Conservation (phyloP, 2,113 vertebrate species). For the Anarrhichthys ocellatus region DNA sequence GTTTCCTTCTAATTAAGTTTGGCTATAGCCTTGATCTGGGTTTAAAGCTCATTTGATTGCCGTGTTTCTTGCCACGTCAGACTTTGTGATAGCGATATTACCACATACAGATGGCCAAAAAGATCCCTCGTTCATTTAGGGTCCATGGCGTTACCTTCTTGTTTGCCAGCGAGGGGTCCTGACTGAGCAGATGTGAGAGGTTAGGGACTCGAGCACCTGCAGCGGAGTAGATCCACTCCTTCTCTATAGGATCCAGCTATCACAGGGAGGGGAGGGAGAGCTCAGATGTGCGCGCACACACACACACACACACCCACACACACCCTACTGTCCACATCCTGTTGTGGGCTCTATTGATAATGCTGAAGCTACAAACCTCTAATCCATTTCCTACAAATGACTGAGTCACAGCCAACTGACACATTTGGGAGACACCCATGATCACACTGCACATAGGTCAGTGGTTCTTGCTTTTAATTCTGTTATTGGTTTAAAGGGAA, state of each 20-base stretch:
- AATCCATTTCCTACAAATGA: conserved; percentile 61
- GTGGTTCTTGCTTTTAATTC: conserved; percentile 12
- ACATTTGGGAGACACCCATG: conserved; percentile 40
- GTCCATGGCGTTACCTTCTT: conserved; percentile 80
- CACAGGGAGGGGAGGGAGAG: conserved; percentile 5
- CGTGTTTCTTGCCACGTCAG: neutral
- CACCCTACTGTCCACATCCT: conserved; percentile 60
- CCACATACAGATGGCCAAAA: neutral
- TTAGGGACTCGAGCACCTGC: conserved; percentile 81
- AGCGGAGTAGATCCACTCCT: conserved; percentile 86
- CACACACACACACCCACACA: conserved; percentile 15
- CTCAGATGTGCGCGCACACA: conserved; percentile 5
- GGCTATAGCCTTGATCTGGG: neutral
- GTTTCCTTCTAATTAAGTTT: neutral
- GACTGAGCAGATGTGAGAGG: conserved; percentile 83
- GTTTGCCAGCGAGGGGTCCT: conserved; percentile 82
- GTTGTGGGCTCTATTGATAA: conserved; percentile 54
- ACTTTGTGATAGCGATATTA: neutral
- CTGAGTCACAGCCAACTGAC: conserved; percentile 53
- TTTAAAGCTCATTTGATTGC: neutral
- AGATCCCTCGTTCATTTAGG: neutral
- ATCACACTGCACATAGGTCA: neutral
- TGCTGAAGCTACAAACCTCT: conserved; percentile 55
- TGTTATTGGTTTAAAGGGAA: conserved; percentile 25
- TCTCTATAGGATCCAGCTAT: conserved; percentile 85